These are phyloP conservation scores for Melanogrammus aeglefinus DNA, from an alignment of 2,797 vertebrate genomes.

Conservation along the genomic window DNA sequence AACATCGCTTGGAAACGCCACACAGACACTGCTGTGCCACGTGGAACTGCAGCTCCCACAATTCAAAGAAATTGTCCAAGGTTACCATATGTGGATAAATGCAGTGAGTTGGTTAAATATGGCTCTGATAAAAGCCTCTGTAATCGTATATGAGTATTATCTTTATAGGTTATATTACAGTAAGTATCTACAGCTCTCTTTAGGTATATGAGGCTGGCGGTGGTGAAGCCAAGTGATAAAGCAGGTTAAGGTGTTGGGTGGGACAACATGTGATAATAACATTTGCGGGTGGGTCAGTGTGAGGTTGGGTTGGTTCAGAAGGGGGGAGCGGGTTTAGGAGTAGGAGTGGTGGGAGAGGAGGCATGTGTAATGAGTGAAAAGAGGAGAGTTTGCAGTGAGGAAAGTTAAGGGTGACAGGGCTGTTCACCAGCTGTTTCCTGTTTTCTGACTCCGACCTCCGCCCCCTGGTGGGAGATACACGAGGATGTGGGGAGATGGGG, in stretches of 20 bases:
- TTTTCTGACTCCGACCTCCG: conserved; percentile 17
- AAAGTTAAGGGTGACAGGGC: background rate
- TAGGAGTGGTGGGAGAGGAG: background rate
- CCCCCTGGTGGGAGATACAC: conserved; percentile 11
- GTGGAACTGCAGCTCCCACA: background rate
- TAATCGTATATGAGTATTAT: background rate
- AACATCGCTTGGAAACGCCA: too few species aligned
- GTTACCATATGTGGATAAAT: background rate
- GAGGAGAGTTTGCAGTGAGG: background rate
- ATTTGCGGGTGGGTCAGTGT: background rate
- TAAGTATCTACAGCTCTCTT: background rate
- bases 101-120: background rate
- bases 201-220: background rate
- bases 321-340: background rate
- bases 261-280: background rate
- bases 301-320: background rate
- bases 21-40: background rate
- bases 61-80: background rate
- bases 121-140: background rate
- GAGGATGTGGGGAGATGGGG: background rate
- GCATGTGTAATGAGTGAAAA: background rate
- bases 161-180: background rate
- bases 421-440: conserved; percentile 7
- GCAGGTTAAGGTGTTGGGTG: background rate
- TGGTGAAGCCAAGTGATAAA: background rate